A percentile compares a stretch with the other conserved stretches of the same genome.
Conservation (phyloP, 2,888 invertebrate species). For the Argyresthia goedartella region DNA sequence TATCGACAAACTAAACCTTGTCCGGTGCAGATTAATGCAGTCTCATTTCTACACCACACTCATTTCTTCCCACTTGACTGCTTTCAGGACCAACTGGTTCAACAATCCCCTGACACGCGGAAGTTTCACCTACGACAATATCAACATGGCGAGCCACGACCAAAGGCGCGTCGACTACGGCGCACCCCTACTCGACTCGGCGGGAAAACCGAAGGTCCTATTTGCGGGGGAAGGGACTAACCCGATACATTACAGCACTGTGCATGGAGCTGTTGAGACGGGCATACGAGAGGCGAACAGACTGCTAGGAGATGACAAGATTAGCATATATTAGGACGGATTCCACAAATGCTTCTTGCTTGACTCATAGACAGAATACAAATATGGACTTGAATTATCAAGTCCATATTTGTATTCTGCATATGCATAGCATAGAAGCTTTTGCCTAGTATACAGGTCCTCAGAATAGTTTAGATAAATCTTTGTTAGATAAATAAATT, state of each 20-base stretch:
- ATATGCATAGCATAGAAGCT: no score
- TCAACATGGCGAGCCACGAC: conserved; percentile 48
- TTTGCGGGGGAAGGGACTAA: conserved; percentile 63
- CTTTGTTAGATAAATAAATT: no score
- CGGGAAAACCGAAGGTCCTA: conserved; percentile 34
- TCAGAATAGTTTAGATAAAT: no score
- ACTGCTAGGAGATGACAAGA: conserved; percentile 17
- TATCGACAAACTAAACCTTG: no score
- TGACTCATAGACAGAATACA: no score
- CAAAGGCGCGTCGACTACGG: conserved; percentile 57
- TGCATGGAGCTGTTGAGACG: conserved; percentile 73
- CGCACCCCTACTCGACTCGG: conserved; percentile 47
- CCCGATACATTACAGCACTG: conserved; percentile 69
- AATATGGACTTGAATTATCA: no score
- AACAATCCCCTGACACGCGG: conserved; percentile 74
- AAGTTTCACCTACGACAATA: conserved; percentile 70
- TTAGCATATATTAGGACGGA: background rate
- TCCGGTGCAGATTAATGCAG: no score
- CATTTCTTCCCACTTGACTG: background rate
- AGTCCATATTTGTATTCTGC: no score
- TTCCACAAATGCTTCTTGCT: no score
- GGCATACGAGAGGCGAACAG: conserved; percentile 73
- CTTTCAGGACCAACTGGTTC: conserved; percentile 73
- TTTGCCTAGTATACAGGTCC: no score
- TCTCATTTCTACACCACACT: no score